Conservation (phyloP, 1,140 invertebrate species). For the Ceratina calcarata region DNA sequence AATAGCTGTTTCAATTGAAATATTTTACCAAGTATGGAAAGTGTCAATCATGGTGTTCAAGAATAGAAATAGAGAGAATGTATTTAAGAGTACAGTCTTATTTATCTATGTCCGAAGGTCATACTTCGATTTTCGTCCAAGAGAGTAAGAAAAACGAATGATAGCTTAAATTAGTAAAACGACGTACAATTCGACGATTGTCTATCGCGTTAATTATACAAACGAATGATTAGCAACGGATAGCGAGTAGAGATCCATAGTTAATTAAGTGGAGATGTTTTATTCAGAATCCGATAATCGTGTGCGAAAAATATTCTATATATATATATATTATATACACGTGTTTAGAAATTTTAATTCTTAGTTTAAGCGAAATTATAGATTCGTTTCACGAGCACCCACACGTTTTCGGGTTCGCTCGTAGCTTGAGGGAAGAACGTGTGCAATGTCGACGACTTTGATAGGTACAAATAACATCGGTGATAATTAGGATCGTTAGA, state of each 20-base stretch:
- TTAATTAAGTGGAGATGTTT: constrained; percentile 8
- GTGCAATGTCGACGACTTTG: constrained; percentile 9
- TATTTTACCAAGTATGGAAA: too few relatives aligned
- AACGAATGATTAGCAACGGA: not conserved
- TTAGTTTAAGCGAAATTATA: not conserved
- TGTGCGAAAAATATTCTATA: not conserved
- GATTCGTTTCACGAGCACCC: not conserved
- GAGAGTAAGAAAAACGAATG: not conserved
- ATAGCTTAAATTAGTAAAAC: not conserved
- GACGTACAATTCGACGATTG: constrained; percentile 3
- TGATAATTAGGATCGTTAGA: not conserved
- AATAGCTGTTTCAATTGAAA: too few relatives aligned
- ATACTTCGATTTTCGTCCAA: not conserved
- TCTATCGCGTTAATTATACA: constrained; percentile 1
- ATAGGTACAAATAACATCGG: constrained; percentile 27
- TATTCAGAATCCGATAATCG: constrained; percentile 8
- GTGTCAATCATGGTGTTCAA: too few relatives aligned
- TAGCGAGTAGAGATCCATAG: not conserved
- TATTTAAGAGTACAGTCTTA: not conserved
- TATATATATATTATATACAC: constrained; percentile 2
- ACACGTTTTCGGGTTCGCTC: not conserved
- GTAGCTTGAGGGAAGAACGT: not conserved
- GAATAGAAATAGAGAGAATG: not conserved
- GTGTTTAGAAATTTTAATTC: not conserved
- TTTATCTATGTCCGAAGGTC: not conserved